Evolutionary conservation across 1,140 invertebrate genomes (phyloP).

Genomic region (Papilio aristodemus): DNA sequence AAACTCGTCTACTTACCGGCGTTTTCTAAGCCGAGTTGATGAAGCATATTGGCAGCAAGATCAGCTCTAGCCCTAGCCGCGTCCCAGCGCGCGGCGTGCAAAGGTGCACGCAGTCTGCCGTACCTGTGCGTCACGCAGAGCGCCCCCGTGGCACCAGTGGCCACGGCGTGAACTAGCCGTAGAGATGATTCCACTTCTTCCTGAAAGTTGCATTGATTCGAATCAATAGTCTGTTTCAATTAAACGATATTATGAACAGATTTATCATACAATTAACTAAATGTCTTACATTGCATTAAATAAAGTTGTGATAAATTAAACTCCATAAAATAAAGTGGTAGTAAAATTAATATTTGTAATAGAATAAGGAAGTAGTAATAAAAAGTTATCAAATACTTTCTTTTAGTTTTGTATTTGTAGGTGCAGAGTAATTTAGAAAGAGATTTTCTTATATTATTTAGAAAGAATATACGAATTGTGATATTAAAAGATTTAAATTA

Average conservation of each 20-base stretch:
- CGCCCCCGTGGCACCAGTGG: constrained; percentile 85
- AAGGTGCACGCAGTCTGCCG: constrained; percentile 83
- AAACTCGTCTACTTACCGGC: constrained; percentile 78
- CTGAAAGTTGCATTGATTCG: constrained; percentile 58
- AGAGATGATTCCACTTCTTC: constrained; percentile 85
- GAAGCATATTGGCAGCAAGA: constrained; percentile 85
- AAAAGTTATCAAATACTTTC: background rate
- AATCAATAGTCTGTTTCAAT: too few species aligned
- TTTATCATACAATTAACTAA: too few species aligned
- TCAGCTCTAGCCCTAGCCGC: constrained; percentile 86
- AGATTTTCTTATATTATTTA: too few species aligned
- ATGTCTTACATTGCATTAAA: too few species aligned
- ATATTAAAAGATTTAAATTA: background rate
- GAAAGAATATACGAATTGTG: too few species aligned
- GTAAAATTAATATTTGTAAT: too few species aligned
- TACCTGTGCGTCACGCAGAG: constrained; percentile 86
- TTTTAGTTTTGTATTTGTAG: too few species aligned
- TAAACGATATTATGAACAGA: too few species aligned
- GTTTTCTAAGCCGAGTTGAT: constrained; percentile 84
- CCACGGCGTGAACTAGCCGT: constrained; percentile 86
- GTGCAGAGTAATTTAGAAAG: background rate
- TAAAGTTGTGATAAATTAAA: too few species aligned
- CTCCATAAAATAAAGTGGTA: too few species aligned
- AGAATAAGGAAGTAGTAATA: too few species aligned
- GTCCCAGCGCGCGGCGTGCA: constrained; percentile 85